Base-by-base conservation (phyloP, 2,797 vertebrate genomes). In the Poecilia wingei region DNA sequence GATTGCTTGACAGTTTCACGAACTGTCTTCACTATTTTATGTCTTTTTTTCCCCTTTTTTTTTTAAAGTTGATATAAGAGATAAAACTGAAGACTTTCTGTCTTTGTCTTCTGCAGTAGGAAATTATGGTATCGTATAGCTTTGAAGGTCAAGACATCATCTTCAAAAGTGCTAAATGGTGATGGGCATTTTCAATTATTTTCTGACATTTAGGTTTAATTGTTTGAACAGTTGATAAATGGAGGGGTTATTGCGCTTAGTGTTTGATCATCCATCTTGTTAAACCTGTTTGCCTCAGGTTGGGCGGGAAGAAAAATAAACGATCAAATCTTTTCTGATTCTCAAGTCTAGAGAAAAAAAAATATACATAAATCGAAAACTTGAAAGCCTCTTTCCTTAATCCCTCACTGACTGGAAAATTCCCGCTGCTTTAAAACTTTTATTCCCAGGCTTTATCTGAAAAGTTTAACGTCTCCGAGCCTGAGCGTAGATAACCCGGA, bases 171-270 rank as follows among this genome's bases (percentile, higher is more conserved):
- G 70, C 36, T 22, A 64, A 73, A 59, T 14, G 25, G 46, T 82
- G 76, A 87, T 39, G 25, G 47, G 28, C 57, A 78, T 82, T 80
- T 89, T 76, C 55, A 88, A 81, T 88, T 77, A 77, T 79, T 72
- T 78, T 64, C 74, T 79, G n/a, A 79, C 64, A 78, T 84, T 76
- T 66, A 61, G 25, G 72, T 82, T 64, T 25, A 81, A 45, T 57
- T 80, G 69, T 84, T 86, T 51, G 80, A 84, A 86, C 31, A 49
- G 47, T 49, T 47, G 41, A 72, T 71, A 53, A 72, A 80, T 84
- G 41, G 57, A 86, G 64, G 10, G 14, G 13, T 0, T 25, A 45
- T n/a, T 77, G 41, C 0, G 41, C 64, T 64, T 45, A 43, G 73
- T 76, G 41, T 74, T 76, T 25, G 13, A 64, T 69, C 57, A 39